phyloP scores from a whole-genome alignment of 2,113 vertebrate species.

The Etia nguti region DNA sequence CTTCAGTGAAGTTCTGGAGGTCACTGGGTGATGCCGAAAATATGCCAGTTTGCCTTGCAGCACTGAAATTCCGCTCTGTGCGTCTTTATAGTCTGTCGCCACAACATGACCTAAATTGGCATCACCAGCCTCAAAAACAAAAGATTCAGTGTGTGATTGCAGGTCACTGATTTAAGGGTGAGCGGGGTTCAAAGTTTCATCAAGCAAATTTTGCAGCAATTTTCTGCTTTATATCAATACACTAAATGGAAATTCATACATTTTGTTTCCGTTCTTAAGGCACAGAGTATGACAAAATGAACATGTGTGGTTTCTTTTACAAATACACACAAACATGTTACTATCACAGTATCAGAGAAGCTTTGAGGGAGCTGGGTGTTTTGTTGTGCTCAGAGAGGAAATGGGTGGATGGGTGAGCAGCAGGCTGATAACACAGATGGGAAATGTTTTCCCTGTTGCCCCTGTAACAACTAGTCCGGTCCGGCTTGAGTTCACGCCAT shows the following conservation, averaged over 20 bases:
- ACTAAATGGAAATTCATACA: neutral
- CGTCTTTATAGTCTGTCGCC: neutral
- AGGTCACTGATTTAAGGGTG: neutral
- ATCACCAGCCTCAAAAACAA: neutral
- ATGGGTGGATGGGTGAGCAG: constrained; percentile 37
- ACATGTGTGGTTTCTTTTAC: neutral
- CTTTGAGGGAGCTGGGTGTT: neutral
- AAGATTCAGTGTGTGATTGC: constrained; percentile 11
- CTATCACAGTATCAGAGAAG: neutral
- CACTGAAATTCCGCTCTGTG: neutral
- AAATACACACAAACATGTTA: neutral
- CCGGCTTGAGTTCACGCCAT: neutral
- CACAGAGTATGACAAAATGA: neutral
- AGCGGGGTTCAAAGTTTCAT: neutral
- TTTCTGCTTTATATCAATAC: neutral
- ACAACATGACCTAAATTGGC: constrained; percentile 24
- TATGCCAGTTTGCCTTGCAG: constrained; percentile 12
- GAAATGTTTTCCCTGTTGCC: constrained; percentile 46
- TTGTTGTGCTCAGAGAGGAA: constrained; percentile 57
- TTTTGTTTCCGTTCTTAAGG: neutral
- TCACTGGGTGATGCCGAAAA: neutral
- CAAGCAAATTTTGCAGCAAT: neutral
- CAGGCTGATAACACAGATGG: constrained; percentile 61
- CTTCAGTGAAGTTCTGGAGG: neutral
- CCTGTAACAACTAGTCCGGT: neutral